Percentiles rank a stretch among this genome's conserved stretches.
Conservation (phyloP, 1,140 invertebrate genomes). For the Zaprionus capensis region DNA sequence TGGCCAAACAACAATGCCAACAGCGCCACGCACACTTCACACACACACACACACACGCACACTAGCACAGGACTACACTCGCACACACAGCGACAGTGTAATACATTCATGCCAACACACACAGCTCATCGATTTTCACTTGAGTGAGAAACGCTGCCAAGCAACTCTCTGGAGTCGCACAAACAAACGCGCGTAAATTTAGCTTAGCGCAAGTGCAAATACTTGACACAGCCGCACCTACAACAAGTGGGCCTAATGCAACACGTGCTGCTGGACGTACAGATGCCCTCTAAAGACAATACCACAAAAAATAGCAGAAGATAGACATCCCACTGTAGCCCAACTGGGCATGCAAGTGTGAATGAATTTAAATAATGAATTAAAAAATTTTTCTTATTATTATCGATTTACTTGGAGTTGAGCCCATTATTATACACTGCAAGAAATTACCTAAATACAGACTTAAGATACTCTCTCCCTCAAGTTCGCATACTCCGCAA, state of each 20-base stretch:
- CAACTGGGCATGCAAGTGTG: too few species aligned
- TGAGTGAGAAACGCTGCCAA: conserved; percentile 58
- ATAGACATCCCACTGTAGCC: neutral
- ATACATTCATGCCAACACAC: conserved; percentile 23
- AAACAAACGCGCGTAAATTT: conserved; percentile 83
- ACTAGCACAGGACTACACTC: neutral
- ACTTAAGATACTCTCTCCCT: too few species aligned
- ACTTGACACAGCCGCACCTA: conserved; percentile 79
- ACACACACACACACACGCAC: conserved; percentile 31
- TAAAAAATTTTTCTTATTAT: too few species aligned
- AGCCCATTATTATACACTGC: too few species aligned
- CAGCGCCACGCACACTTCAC: conserved; percentile 46
- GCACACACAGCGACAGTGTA: conserved; percentile 1
- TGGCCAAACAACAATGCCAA: conserved; percentile 72
- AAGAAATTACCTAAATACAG: too few species aligned
- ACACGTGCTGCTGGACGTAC: neutral
- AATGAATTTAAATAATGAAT: too few species aligned
- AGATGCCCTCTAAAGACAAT: conserved; percentile 18
- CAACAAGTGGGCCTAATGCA: conserved; percentile 28
- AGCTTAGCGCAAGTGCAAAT: conserved; percentile 81
- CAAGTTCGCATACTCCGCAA: neutral
- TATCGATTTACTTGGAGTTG: too few species aligned
- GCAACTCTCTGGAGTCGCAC: conserved; percentile 69
- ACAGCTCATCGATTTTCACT: conserved; percentile 76
- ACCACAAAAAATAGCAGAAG: neutral